A percentile compares a stretch with the other conserved stretches of the same genome.
phyloP scores from a whole-genome alignment of 2,113 vertebrate species.

The Salvelinus sp. region DNA sequence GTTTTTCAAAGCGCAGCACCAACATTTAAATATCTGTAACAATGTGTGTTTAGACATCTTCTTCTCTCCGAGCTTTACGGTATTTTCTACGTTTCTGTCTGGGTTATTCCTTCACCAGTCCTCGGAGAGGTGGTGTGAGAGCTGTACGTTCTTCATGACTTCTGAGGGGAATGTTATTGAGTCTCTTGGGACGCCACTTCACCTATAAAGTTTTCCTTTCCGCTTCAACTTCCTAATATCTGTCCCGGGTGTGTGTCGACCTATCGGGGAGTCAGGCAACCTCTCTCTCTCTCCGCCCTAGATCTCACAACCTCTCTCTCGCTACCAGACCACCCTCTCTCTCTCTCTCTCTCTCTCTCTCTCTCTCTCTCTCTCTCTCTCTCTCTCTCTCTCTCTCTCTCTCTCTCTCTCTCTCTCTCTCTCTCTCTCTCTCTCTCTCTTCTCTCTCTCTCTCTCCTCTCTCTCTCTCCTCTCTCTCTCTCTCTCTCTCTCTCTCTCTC shows the following conservation, averaged over 20 bases:
- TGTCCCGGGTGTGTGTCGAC: conserved; percentile 37
- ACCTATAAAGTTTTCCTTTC: conserved; percentile 29
- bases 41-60: no score
- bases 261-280: conserved; percentile 42
- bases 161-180: conserved; percentile 68
- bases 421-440: no score
- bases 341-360: conserved; percentile 37
- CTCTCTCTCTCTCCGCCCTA: conserved; percentile 1
- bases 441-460: no score
- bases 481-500: conserved; percentile 36
- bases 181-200: conserved; percentile 66
- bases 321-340: conserved; percentile 2
- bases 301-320: conserved; percentile 13
- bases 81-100: no score
- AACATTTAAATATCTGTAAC: no score
- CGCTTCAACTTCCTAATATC: conserved; percentile 46
- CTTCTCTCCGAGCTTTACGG: no score
- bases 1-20: no score
- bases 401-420: conserved; percentile 10
- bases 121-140: conserved; percentile 21
- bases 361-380: conserved; percentile 14
- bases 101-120: background rate
- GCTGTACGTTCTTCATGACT: conserved; percentile 60
- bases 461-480: background rate
- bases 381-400: conserved; percentile 13